phyloP scores from a whole-genome alignment of 2,113 vertebrate species.

The Calyptommatus sinebrachiatus region DNA sequence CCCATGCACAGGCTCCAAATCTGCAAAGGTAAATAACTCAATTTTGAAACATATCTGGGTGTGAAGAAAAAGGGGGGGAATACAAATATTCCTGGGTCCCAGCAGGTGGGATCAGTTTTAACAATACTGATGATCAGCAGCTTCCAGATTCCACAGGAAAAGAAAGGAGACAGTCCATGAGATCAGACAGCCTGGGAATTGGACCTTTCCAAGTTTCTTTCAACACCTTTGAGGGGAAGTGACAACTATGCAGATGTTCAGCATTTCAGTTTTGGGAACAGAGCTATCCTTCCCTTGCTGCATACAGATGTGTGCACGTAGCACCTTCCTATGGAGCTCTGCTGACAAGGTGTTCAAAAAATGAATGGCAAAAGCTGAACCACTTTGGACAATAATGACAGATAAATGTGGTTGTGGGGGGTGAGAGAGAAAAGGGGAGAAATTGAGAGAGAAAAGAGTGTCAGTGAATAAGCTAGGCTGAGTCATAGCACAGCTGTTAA shows the following conservation, averaged over 20 bases:
- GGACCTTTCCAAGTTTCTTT: not conserved
- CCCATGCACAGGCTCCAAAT: not conserved
- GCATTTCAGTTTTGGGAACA: not conserved
- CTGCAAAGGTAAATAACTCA: not conserved
- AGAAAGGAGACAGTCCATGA: not conserved
- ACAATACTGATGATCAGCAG: not conserved
- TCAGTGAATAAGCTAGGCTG: constrained; percentile 1
- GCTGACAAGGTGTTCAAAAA: not conserved
- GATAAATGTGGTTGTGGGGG: not conserved
- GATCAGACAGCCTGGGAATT: not conserved
- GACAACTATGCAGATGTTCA: not conserved
- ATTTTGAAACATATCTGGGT: not conserved
- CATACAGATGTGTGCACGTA: not conserved
- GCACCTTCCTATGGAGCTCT: not conserved
- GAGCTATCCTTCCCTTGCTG: not conserved
- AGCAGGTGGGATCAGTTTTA: not conserved
- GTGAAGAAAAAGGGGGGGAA: not conserved
- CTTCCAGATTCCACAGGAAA: not conserved
- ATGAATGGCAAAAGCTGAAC: not conserved
- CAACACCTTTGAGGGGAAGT: not conserved
- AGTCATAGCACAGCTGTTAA: constrained; percentile 5
- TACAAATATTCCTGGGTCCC: not conserved
- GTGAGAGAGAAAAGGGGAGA: not conserved
- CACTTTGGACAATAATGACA: not conserved
- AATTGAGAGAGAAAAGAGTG: not conserved